A percentile compares a stretch with the other conserved stretches of the same genome.
Evolutionary conservation across 2,797 vertebrate species (phyloP).

Genomic region (Peromyscus nudipes): DNA sequence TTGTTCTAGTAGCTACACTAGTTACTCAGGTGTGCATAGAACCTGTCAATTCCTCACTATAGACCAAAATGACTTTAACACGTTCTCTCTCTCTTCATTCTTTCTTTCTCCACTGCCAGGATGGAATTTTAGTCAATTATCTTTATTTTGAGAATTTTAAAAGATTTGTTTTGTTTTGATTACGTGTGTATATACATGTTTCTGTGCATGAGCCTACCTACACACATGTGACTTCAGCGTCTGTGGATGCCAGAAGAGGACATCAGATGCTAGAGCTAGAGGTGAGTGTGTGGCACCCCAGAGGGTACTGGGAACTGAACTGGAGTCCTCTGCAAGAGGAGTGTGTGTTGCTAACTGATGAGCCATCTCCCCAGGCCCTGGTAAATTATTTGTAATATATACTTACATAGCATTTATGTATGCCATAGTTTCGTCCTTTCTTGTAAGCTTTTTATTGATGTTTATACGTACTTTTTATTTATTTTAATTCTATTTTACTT

Average conservation of each 20-base stretch:
- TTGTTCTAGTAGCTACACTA: conserved; percentile 7
- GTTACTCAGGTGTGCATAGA: background rate
- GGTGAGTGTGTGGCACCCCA: background rate
- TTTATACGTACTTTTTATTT: background rate
- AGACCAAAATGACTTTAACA: background rate
- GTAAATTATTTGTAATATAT: background rate
- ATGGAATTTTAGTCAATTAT: background rate
- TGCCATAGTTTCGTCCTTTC: background rate
- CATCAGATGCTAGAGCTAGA: background rate
- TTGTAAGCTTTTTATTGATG: background rate
- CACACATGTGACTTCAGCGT: background rate
- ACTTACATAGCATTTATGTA: background rate
- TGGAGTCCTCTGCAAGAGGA: background rate
- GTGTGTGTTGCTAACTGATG: background rate
- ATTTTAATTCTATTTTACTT: background rate
- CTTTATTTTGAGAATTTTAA: background rate
- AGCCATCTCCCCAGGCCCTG: background rate
- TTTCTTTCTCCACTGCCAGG: background rate
- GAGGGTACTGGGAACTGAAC: background rate
- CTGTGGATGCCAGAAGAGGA: background rate
- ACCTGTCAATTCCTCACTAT: background rate
- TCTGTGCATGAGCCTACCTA: background rate
- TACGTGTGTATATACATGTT: background rate
- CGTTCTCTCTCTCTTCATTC: background rate
- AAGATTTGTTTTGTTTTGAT: background rate